phyloP scores from a whole-genome alignment of 1,140 invertebrate species.

The Caerostris extrusa region DNA sequence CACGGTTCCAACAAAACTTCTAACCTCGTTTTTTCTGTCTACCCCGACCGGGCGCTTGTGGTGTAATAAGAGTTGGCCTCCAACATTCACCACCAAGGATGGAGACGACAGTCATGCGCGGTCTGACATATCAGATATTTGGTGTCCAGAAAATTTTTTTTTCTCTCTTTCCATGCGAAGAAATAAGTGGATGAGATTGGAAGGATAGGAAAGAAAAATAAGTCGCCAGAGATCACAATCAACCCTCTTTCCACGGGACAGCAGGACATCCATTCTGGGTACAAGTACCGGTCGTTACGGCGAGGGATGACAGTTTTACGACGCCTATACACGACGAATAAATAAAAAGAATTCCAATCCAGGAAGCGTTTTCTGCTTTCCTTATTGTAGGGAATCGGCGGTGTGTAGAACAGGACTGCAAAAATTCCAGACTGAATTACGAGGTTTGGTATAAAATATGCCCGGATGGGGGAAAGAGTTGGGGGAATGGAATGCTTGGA shows the following conservation, averaged over 20 bases:
- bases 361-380: background rate
- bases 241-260: background rate
- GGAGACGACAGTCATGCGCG: background rate
- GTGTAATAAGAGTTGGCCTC: background rate
- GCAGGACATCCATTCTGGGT: background rate
- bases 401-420: background rate
- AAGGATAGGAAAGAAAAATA: background rate
- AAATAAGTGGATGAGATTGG: background rate
- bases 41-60: background rate
- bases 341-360: conserved; percentile 55
- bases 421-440: background rate
- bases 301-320: conserved; percentile 25
- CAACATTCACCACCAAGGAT: background rate
- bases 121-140: background rate
- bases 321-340: background rate
- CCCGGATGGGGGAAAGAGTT: background rate
- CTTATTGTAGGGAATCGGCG: background rate
- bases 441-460: conserved; percentile 20
- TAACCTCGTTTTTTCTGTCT: background rate
- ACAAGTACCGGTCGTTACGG: background rate
- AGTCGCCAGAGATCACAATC: background rate
- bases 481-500: background rate
- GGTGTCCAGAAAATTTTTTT: background rate
- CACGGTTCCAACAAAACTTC: background rate
- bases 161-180: background rate